Conservation (phyloP, 1,140 invertebrate genomes). For the Lepidurus apus region DNA sequence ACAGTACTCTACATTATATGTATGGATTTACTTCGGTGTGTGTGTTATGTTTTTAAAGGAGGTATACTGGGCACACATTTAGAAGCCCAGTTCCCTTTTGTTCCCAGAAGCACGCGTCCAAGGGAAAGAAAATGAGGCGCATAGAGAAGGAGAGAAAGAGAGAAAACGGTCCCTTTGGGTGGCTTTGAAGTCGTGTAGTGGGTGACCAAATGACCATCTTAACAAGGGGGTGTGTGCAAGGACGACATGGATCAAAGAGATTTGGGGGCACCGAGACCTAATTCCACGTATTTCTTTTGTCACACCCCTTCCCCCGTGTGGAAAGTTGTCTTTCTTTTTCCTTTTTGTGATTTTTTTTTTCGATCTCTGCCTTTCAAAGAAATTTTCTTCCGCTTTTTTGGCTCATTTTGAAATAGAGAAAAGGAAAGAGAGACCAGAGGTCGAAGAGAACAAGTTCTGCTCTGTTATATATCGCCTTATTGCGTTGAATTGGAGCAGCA, state of each 20-base stretch:
- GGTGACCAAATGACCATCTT: conserved; percentile 21
- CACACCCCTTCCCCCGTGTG: background rate
- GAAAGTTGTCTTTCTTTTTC: background rate
- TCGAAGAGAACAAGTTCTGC: background rate
- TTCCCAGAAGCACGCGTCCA: too few species aligned
- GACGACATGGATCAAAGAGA: conserved; percentile 13
- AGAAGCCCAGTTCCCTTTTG: too few species aligned
- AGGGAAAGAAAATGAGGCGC: background rate
- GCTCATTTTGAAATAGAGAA: background rate
- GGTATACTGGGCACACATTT: too few species aligned
- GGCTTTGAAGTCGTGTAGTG: conserved; percentile 18
- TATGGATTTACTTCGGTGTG: too few species aligned
- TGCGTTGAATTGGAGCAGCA: conserved; percentile 3
- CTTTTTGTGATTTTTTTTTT: too few species aligned
- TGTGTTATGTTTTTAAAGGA: too few species aligned
- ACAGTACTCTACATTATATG: too few species aligned
- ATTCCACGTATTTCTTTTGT: background rate
- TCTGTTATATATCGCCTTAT: conserved; percentile 11
- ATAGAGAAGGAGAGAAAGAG: background rate
- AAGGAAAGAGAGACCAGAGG: background rate
- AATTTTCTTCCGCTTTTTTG: background rate
- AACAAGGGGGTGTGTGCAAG: background rate
- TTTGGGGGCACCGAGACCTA: conserved; percentile 3
- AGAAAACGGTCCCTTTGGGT: conserved; percentile 11
- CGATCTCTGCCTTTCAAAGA: background rate